Evolutionary conservation across 2,113 vertebrate genomes (phyloP).

Genomic region (Leucoraja erinaceus): DNA sequence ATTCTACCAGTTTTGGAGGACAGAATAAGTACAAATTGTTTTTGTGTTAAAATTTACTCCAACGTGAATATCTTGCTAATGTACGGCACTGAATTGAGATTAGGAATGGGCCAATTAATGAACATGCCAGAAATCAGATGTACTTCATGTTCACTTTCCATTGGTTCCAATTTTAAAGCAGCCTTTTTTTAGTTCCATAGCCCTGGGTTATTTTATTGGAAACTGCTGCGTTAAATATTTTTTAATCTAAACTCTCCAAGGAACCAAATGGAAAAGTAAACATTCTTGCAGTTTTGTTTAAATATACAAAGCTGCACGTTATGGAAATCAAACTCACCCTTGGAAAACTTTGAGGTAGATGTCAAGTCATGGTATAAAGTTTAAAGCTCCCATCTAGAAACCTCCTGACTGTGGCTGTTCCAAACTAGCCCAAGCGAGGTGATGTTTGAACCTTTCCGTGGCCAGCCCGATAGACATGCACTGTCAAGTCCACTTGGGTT

Average conservation of each 20-base stretch:
- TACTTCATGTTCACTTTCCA: not conserved
- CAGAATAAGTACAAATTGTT: too few species aligned
- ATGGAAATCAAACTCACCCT: not conserved
- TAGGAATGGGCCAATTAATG: not conserved
- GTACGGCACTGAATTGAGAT: not conserved
- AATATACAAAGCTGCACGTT: not conserved
- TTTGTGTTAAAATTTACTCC: too few species aligned
- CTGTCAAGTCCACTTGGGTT: too few species aligned
- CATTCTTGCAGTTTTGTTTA: not conserved
- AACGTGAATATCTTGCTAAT: not conserved
- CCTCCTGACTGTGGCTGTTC: too few species aligned
- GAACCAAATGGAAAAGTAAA: conserved; percentile 7
- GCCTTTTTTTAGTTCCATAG: not conserved
- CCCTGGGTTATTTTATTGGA: conserved; percentile 1
- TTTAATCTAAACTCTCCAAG: conserved; percentile 1
- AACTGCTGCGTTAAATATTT: conserved; percentile 9
- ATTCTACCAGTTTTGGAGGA: too few species aligned
- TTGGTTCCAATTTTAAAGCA: conserved; percentile 4
- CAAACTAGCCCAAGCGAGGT: too few species aligned
- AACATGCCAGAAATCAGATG: not conserved
- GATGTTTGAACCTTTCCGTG: too few species aligned
- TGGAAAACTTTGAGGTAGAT: not conserved
- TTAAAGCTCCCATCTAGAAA: too few species aligned
- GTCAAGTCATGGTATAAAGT: too few species aligned
- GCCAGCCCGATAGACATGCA: too few species aligned